Evolutionary conservation across 2,797 vertebrate species (phyloP).

Genomic region (Percopsis omiscomaycus): DNA sequence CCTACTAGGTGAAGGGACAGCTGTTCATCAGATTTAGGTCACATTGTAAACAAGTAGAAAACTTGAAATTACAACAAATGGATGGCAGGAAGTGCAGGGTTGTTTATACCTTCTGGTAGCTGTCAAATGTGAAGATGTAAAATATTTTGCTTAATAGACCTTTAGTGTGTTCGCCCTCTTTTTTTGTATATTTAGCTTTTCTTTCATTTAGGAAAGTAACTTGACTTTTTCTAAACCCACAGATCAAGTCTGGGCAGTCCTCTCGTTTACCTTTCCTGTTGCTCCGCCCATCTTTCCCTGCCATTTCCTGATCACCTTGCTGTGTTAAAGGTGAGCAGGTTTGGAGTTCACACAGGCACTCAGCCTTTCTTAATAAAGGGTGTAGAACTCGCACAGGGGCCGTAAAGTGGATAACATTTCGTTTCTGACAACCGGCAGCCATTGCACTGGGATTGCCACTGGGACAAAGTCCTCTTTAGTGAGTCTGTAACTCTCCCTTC

Average conservation of each 20-base stretch:
- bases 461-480: slow-evolving; percentile 68
- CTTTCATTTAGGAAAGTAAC: slow-evolving; percentile 12
- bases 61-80: no score
- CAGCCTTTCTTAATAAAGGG: slow-evolving; percentile 16
- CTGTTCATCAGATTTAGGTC: no score
- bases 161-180: background rate
- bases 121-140: no score
- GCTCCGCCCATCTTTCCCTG: slow-evolving; percentile 54
- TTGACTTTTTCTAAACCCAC: slow-evolving; percentile 29
- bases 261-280: slow-evolving; percentile 65
- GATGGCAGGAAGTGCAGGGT: no score
- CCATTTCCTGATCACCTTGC: slow-evolving; percentile 76
- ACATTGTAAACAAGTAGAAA: no score
- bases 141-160: no score
- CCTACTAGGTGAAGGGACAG: no score
- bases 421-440: slow-evolving; percentile 24
- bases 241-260: slow-evolving; percentile 75
- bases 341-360: slow-evolving; percentile 35
- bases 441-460: slow-evolving; percentile 24
- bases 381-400: slow-evolving; percentile 39
- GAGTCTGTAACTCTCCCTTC: slow-evolving; percentile 48
- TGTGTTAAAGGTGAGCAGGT: slow-evolving; percentile 54
- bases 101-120: no score
- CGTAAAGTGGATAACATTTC: slow-evolving; percentile 44
- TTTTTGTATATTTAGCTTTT: background rate